phyloP scores from a whole-genome alignment of 1,140 invertebrate species.

The Cotesia vestalis region DNA sequence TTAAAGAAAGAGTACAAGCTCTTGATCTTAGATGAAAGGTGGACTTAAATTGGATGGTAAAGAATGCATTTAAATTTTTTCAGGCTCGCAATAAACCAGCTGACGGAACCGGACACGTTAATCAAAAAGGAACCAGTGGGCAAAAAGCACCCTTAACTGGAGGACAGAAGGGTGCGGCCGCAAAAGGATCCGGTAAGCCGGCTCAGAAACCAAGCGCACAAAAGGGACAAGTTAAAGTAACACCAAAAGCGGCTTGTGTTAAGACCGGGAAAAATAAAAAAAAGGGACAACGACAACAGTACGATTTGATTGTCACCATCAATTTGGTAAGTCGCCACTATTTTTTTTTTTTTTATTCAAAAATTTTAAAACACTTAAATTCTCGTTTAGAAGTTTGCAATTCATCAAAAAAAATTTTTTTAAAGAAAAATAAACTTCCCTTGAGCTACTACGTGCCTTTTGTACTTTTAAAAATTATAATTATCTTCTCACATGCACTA shows the following conservation, averaged over 20 bases:
- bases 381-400: background rate
- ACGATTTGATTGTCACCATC: slow-evolving; percentile 83
- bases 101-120: slow-evolving; percentile 76
- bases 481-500: no score
- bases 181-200: slow-evolving; percentile 67
- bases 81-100: slow-evolving; percentile 84
- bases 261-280: slow-evolving; percentile 81
- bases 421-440: no score
- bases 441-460: no score
- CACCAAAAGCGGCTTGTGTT: slow-evolving; percentile 66
- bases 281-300: slow-evolving; percentile 81
- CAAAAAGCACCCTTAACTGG: slow-evolving; percentile 64
- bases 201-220: slow-evolving; percentile 66
- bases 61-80: slow-evolving; percentile 28
- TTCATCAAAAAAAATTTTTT: background rate
- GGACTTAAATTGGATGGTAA: no score
- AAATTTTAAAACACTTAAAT: no score
- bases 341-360: background rate
- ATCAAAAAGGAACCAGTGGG: slow-evolving; percentile 71
- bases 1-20: no score
- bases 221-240: slow-evolving; percentile 63
- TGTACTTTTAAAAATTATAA: no score
- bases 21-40: no score
- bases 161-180: slow-evolving; percentile 70
- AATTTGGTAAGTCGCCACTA: slow-evolving; percentile 74